Percentiles rank a stretch among this genome's conserved stretches.
These are phyloP conservation scores for Dryas iulia DNA, from an alignment of 1,140 invertebrate genomes.

Conservation along the genomic window DNA sequence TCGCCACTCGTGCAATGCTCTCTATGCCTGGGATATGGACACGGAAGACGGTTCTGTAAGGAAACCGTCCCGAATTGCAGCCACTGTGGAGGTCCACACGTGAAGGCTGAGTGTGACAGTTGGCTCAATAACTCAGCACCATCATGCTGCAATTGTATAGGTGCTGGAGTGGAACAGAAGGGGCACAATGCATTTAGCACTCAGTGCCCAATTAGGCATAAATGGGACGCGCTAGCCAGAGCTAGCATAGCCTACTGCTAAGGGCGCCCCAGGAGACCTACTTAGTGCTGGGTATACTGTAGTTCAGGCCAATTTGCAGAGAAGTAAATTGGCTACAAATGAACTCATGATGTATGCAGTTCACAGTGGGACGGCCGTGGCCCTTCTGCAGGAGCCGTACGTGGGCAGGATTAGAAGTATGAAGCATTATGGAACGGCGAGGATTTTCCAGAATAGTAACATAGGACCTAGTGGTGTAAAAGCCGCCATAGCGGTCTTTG, in stretches of 20 bases:
- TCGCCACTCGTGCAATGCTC: too few species aligned
- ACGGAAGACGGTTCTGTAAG: too few species aligned
- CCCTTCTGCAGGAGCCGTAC: slow-evolving; percentile 26
- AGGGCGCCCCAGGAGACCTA: neutral
- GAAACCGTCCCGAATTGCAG: too few species aligned
- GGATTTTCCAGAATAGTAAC: slow-evolving; percentile 7
- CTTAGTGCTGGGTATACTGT: neutral
- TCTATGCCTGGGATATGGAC: too few species aligned
- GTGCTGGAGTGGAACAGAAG: neutral
- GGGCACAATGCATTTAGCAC: slow-evolving; percentile 20
- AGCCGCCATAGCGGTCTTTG: slow-evolving; percentile 18
- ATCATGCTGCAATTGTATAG: slow-evolving; percentile 3
- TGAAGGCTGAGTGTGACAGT: neutral
- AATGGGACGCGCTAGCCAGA: slow-evolving; percentile 9
- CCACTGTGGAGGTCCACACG: too few species aligned
- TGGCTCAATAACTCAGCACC: neutral
- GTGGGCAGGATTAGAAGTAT: neutral
- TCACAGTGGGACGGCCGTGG: slow-evolving; percentile 6
- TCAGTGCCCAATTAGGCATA: slow-evolving; percentile 4
- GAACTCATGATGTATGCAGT: slow-evolving; percentile 24
- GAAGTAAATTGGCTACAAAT: slow-evolving; percentile 9
- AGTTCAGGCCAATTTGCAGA: slow-evolving; percentile 23
- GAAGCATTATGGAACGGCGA: neutral
- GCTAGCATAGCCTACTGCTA: neutral
- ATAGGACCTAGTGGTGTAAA: slow-evolving; percentile 2